Evolutionary conservation across 1,140 invertebrate genomes (phyloP), one percentile per base, ranked within the genome.

Genomic region (Atopsyche davidsoni): DNA sequence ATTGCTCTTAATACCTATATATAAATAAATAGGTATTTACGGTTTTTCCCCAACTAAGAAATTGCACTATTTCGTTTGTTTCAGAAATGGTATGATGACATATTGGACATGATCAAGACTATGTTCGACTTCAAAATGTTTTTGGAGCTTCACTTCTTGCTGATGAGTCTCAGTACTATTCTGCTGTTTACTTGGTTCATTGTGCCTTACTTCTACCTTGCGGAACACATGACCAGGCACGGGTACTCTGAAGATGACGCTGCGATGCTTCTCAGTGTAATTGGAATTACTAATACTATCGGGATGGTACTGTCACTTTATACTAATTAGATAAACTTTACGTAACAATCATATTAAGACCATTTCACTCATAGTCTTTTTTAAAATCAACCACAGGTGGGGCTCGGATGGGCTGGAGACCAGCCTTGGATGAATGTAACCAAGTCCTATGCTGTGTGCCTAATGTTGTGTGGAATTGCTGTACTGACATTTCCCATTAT

Each of bases 171-270:
- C 1, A 86, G 87, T 2, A 93, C 90, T 48, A 83, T 92, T 55
- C 77, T 92, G 25, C 73, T 93, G 14, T 92, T 92, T 67, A 85
- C 83, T 57, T 94, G 87, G 85, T 91, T 91, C 64, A 91, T 92
- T 58, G 85, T 92, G 39, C 89, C 89, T 24, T 93, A 94, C 71
- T 87, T 93, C 63, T 94, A 90, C 66, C 71, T 92, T 17, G 84
- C 85, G 34, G 87, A 91, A 46, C 78, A 81, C 61, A 75, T 85
- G 67, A 76, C 72, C 19, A 70, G 75, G 23, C 73, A 78, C 52
- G 71, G 74, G 0, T 85, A 86, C 58, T 72, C 74, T 6, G 81
- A 87, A 51, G 76, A 82, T n/a, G 77, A 83, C 36, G 84, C 81
- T 28, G 88, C 89, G 1, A 75, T 79, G 48, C 73, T 91, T 41